Evolutionary conservation across 1,140 invertebrate species (phyloP).

Genomic region (Plodia interpunctella): DNA sequence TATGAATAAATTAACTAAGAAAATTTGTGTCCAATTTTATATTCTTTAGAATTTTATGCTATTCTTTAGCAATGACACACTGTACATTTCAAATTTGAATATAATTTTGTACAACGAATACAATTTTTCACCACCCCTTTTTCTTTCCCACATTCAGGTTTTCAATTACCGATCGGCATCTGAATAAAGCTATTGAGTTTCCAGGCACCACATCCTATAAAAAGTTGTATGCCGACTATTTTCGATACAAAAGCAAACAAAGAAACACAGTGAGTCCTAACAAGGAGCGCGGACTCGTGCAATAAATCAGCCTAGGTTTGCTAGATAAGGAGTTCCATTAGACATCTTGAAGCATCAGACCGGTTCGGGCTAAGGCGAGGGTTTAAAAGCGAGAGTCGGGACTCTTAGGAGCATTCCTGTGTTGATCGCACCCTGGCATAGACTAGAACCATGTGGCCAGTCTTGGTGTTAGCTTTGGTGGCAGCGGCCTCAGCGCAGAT

Average conservation of each 20-base stretch:
- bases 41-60: no score
- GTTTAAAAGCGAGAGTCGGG: slow-evolving; percentile 57
- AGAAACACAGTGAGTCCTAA: slow-evolving; percentile 46
- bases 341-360: slow-evolving; percentile 43
- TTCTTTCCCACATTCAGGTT: not conserved
- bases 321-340: slow-evolving; percentile 60
- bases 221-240: slow-evolving; percentile 28
- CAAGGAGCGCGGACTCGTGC: slow-evolving; percentile 58
- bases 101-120: no score
- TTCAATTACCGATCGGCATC: not conserved
- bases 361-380: slow-evolving; percentile 46
- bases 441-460: slow-evolving; percentile 58
- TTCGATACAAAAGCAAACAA: slow-evolving; percentile 40
- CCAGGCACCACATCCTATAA: slow-evolving; percentile 39
- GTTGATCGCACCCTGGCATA: slow-evolving; percentile 21
- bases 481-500: slow-evolving; percentile 66
- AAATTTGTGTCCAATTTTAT: no score
- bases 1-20: no score
- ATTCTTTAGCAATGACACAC: no score
- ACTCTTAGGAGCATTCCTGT: slow-evolving; percentile 51
- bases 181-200: slow-evolving; percentile 2
- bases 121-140: not conserved
- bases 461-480: slow-evolving; percentile 45
- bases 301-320: slow-evolving; percentile 51
- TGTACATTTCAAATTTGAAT: no score